Conservation (phyloP, 2,113 vertebrate species). For the Callithrix jacchus region DNA sequence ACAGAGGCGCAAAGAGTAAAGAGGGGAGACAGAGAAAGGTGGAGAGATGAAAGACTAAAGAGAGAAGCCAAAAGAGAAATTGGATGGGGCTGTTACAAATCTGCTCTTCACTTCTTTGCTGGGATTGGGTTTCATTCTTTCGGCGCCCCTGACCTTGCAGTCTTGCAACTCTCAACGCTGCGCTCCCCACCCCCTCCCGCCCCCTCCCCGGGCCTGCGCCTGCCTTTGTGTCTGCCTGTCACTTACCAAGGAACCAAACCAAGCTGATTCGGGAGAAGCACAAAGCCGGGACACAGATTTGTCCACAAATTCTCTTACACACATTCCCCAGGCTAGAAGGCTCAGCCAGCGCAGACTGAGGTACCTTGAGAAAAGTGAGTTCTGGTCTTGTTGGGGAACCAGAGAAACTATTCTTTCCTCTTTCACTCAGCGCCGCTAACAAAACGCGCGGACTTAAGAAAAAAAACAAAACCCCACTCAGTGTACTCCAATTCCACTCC, state of each 20-base stretch:
- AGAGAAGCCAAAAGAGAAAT: not conserved
- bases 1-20: no score
- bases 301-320: slow-evolving; percentile 57
- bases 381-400: slow-evolving; percentile 3
- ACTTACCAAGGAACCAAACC: slow-evolving; percentile 84
- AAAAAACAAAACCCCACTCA: not conserved
- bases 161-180: slow-evolving; percentile 73
- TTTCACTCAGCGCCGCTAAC: slow-evolving; percentile 17
- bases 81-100: slow-evolving; percentile 39
- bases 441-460: slow-evolving; percentile 43
- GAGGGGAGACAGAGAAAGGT: not conserved
- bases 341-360: not conserved
- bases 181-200: slow-evolving; percentile 65
- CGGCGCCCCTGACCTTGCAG: slow-evolving; percentile 83
- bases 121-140: slow-evolving; percentile 79
- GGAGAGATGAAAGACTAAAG: not conserved
- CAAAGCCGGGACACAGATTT: slow-evolving; percentile 83
- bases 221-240: slow-evolving; percentile 92
- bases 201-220: slow-evolving; percentile 78
- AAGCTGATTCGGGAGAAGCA: slow-evolving; percentile 85
- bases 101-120: slow-evolving; percentile 49
- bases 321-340: slow-evolving; percentile 63
- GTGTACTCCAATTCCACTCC: not conserved
- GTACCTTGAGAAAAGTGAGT: slow-evolving; percentile 50
- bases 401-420: slow-evolving; percentile 42